Base-by-base conservation (phyloP, 53 echinoderm and acorn worm genomes). In the Astropecten irregularis region DNA sequence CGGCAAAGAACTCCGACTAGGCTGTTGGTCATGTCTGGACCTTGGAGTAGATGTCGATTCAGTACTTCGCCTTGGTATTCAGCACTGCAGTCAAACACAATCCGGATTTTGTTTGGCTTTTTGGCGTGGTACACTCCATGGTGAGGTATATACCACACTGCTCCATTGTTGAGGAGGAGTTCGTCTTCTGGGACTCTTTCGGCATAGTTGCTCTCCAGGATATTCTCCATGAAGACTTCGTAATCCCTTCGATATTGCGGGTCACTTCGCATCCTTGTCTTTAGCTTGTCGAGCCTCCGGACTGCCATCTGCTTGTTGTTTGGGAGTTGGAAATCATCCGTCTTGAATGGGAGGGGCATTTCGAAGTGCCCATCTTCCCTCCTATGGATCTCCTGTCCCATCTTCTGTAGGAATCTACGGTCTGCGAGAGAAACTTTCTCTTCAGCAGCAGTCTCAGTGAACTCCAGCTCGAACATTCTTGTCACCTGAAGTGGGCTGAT, bases 61-160 rank as follows among this genome's bases (percentile, higher is more conserved):
- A 30, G 18, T 19, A 51, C 51, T 51, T 47, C 49, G 19, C 48
- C 46, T 8, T 69, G 15, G 23, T 20, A 69, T 21, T 69, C 22
- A 5, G 20, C 40, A 46, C 70, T 69, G 48, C 70, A 69, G 48
- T 69, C 70, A 46, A 69, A 44, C 10, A 69, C 68, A n/a, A n/a
- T n/a, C n/a, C n/a, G 35, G 2, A 68, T 49, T 31, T 74, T 74
- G 14, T 29, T 40, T 27, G 73, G 83, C 19, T 89, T 84, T 40
- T 21, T 66, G 23, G 88, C 88, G 33, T 88, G 81, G 32, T 65
- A 63, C 0, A 90, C 90, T 15, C 85, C 71, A 51, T 71, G 81
- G 39, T 90, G 90, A 15, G 90, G 90, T 9, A 89, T 56, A 28
- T 74, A 89, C 83, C 84, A 83, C 32, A 74, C 68, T 18, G 68